phyloP scores from a whole-genome alignment of 2,888 invertebrate genomes.

The Eupithecia insigniata region DNA sequence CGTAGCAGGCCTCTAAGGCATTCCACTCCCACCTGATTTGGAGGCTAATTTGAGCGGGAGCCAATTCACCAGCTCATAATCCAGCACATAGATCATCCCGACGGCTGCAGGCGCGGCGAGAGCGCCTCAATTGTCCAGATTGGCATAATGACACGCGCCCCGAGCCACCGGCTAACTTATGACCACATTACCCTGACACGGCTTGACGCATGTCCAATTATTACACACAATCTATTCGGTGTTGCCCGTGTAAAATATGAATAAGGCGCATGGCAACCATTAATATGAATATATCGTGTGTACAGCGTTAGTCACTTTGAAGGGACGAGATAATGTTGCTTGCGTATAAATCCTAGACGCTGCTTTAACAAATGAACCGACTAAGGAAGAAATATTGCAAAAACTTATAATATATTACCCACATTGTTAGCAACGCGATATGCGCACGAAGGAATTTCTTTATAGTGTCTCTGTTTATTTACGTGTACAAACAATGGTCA shows the following conservation, averaged over 20 bases:
- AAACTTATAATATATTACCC: constrained; percentile 71
- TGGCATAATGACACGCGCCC: constrained; percentile 78
- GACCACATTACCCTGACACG: constrained; percentile 78
- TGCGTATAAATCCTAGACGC: constrained; percentile 75
- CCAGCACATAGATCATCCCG: constrained; percentile 72
- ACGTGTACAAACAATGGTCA: not conserved
- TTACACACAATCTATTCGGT: constrained; percentile 77
- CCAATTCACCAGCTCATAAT: constrained; percentile 68
- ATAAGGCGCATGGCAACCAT: constrained; percentile 67
- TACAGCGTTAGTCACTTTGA: constrained; percentile 70
- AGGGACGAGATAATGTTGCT: constrained; percentile 78
- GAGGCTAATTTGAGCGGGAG: constrained; percentile 63
- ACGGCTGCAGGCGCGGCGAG: constrained; percentile 46
- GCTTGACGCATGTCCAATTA: constrained; percentile 82
- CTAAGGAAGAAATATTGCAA: constrained; percentile 77
- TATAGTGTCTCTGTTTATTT: not conserved
- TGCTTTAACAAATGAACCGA: constrained; percentile 73
- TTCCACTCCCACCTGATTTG: constrained; percentile 43
- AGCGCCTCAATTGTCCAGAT: constrained; percentile 74
- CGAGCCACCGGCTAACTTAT: constrained; percentile 74
- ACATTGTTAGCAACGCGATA: constrained; percentile 68
- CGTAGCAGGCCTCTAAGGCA: constrained; percentile 23
- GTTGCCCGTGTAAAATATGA: constrained; percentile 79
- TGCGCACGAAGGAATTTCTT: constrained; percentile 3
- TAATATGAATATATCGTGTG: constrained; percentile 68